Percentiles rank a stretch among this genome's conserved stretches.
Conservation (phyloP, 2,888 invertebrate species). For the Tenthredo livida region DNA sequence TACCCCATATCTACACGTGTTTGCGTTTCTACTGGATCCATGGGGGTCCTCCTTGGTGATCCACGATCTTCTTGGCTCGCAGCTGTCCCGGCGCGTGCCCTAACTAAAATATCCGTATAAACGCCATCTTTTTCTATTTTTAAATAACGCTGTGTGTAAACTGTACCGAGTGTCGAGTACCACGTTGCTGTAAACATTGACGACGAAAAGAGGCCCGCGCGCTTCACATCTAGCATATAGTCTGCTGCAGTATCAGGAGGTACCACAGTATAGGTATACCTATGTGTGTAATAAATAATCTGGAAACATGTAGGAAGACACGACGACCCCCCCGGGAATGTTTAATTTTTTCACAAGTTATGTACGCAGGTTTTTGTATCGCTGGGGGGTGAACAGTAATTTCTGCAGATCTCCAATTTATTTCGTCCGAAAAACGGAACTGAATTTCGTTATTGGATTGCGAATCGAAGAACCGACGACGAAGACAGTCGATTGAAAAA, state of each 20-base stretch:
- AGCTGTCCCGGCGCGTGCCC: slow-evolving; percentile 50
- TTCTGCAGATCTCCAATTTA: neutral
- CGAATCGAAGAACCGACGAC: neutral
- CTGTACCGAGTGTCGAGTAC: slow-evolving; percentile 49
- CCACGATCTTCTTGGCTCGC: slow-evolving; percentile 28
- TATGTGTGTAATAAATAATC: slow-evolving; percentile 8
- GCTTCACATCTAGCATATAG: neutral
- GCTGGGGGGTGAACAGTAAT: slow-evolving; percentile 5
- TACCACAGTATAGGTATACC: neutral
- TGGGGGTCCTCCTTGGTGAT: slow-evolving; percentile 44
- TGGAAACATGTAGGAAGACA: neutral
- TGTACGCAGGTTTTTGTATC: slow-evolving; percentile 10
- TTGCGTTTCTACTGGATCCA: slow-evolving; percentile 48
- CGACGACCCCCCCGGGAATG: too few species aligned
- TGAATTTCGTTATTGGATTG: neutral
- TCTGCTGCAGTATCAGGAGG: neutral
- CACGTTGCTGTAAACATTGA: neutral
- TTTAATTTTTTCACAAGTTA: too few species aligned
- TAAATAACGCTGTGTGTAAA: slow-evolving; percentile 25
- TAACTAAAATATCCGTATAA: slow-evolving; percentile 46
- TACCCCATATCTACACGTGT: slow-evolving; percentile 32
- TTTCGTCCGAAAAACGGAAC: too few species aligned
- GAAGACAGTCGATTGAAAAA: too few species aligned
- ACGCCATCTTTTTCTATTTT: slow-evolving; percentile 49
- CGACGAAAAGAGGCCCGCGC: neutral